Evolutionary conservation across 2,888 invertebrate species (phyloP), one percentile per base, ranked within the genome.

Genomic region (Limnephilus auricula): DNA sequence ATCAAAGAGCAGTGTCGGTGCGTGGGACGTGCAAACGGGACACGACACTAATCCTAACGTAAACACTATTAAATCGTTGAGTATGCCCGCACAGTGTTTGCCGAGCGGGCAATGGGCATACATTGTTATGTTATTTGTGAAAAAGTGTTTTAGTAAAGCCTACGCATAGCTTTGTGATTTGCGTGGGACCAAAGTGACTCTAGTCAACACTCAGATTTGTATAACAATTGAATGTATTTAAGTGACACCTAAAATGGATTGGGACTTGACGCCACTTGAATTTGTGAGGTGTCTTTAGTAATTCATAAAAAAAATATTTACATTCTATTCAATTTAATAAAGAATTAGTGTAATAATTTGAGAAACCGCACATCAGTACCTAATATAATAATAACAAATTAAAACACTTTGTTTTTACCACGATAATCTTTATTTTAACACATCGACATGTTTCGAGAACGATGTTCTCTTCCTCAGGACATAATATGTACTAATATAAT

Each of bases 1-100:
- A 82, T 82, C 34, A 32, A 82, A 82, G 82, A 25, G 82, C 82
- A 82, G 82, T 82, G 82, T 34, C 82, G 82, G 34, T 32, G n/a
- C 82, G 82, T 82, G 82, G 82, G 82, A 34, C 6, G 82, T 18
- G 82, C 18, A 37, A 82, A 18, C 34, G 65, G 65, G 65, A 65
- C 65, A 65, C 65, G 5, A 65, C n/a, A 65, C n/a, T 65, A 65
- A 65, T 65, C 65, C 6, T 18, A 65, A n/a, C 65, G n/a, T 25
- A 65, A 65, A 65, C n/a, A 65, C 65, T 65, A 65, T 65, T 65
- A 65, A 65, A n/a, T 65, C 25, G 65, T 65, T 65, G 65, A 65
- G n/a, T 65, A 25, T 65, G 25, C 25, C 25, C 65, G 65, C 65
- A 65, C 9, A 65, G 65, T 65, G 25, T 65, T 65, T 65, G 25